Percentiles rank a stretch among this genome's conserved stretches.
phyloP scores from a whole-genome alignment of 1,140 invertebrate genomes.

The Aphelenchoides besseyi region DNA sequence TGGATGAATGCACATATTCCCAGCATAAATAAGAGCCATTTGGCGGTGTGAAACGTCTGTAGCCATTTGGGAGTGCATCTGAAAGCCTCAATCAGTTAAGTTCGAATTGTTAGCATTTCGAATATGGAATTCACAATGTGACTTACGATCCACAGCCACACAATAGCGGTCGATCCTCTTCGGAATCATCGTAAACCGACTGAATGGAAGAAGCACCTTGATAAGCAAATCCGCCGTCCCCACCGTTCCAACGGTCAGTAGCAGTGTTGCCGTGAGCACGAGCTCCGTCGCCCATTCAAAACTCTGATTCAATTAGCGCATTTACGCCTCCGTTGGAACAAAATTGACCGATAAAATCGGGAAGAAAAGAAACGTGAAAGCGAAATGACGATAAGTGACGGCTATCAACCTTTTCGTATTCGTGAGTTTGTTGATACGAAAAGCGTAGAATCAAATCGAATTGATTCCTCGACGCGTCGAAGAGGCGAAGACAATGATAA shows the following conservation, averaged over 20 bases:
- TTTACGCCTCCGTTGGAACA: too few species aligned
- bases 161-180: not conserved
- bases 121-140: not conserved
- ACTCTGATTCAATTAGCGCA: slow-evolving; percentile 3
- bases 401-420: too few species aligned
- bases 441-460: too few species aligned
- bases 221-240: not conserved
- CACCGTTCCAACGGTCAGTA: not conserved
- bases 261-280: not conserved
- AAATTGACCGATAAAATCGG: too few species aligned
- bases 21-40: slow-evolving; percentile 58
- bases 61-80: slow-evolving; percentile 60
- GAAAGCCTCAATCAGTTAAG: too few species aligned
- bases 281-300: not conserved
- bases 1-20: slow-evolving; percentile 59
- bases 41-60: slow-evolving; percentile 58
- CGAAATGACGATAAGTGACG: slow-evolving; percentile 5
- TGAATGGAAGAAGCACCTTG: not conserved
- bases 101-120: too few species aligned
- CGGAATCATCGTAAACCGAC: slow-evolving; percentile 1
- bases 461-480: too few species aligned
- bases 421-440: too few species aligned
- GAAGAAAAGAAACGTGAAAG: too few species aligned
- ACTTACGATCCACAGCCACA: not conserved
- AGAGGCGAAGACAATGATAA: too few species aligned